Conservation (phyloP, 2,888 invertebrate species). For the Noctua janthina region DNA sequence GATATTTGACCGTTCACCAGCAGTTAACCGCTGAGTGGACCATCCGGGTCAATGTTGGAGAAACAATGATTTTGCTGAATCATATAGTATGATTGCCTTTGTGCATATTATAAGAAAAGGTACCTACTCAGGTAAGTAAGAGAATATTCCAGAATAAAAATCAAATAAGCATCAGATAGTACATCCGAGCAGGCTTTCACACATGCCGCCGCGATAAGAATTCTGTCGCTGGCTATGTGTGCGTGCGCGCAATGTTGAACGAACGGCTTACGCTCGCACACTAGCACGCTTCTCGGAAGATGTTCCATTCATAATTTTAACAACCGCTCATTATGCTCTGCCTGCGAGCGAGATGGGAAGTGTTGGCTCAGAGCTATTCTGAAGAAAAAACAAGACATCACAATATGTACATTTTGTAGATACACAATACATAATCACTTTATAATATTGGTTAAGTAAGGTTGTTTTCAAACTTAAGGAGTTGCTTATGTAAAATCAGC, state of each 20-base stretch:
- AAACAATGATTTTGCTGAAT: constrained; percentile 52
- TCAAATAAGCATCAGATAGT: constrained; percentile 69
- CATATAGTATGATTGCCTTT: constrained; percentile 45
- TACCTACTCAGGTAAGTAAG: constrained; percentile 40
- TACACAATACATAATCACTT: constrained; percentile 38
- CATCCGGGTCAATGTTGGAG: constrained; percentile 10
- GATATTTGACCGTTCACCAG: constrained; percentile 1
- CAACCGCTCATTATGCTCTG: constrained; percentile 87
- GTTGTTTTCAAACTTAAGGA: constrained; percentile 5
- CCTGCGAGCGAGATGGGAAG: constrained; percentile 79
- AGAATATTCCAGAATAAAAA: constrained; percentile 69
- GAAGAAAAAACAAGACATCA: constrained; percentile 64
- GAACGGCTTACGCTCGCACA: constrained; percentile 72
- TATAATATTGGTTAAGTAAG: constrained; percentile 36
- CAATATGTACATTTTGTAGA: constrained; percentile 42
- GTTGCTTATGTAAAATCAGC: not conserved
- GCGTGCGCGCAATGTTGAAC: constrained; percentile 59
- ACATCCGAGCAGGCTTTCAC: constrained; percentile 68
- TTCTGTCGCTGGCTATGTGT: constrained; percentile 59
- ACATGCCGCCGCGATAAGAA: constrained; percentile 68
- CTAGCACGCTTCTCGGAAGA: constrained; percentile 74
- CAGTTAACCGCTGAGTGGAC: constrained; percentile 5
- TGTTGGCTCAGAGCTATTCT: constrained; percentile 76
- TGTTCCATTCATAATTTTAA: constrained; percentile 89
- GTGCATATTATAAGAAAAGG: constrained; percentile 39